These are phyloP conservation scores for Pomatorhinus ruficollis DNA, from an alignment of 2,113 vertebrate species.

Conservation along the genomic window DNA sequence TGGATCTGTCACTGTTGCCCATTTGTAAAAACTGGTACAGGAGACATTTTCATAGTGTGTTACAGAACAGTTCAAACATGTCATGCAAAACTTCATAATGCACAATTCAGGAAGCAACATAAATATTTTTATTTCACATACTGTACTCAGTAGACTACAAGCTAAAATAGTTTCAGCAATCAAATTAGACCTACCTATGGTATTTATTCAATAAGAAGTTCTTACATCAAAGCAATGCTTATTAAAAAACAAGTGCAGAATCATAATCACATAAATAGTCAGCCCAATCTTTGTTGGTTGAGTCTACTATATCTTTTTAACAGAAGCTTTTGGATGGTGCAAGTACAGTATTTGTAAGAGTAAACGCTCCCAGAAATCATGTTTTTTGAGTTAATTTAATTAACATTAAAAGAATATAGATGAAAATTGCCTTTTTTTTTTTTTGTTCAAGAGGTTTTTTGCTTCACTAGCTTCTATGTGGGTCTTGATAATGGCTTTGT, in stretches of 20 bases:
- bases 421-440: conserved; percentile 75
- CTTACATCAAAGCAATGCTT: not conserved
- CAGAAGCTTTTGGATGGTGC: not conserved
- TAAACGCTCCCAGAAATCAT: not conserved
- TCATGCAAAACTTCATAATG: not conserved
- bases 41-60: not conserved
- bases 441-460: conserved; percentile 71
- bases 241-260: not conserved
- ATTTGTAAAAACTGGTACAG: not conserved
- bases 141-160: not conserved
- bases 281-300: not conserved
- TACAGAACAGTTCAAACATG: not conserved
- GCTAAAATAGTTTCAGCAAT: not conserved
- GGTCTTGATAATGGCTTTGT: conserved; percentile 75
- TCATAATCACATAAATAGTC: not conserved
- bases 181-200: not conserved
- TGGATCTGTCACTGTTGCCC: not conserved
- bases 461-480: conserved; percentile 68
- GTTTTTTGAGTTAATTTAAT: not conserved
- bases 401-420: not conserved
- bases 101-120: not conserved
- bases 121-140: not conserved
- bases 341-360: not conserved
- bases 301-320: not conserved
- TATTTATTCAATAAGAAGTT: not conserved